phyloP scores from a whole-genome alignment of 2,888 invertebrate genomes.

The Hirtodrosophila trivittata region DNA sequence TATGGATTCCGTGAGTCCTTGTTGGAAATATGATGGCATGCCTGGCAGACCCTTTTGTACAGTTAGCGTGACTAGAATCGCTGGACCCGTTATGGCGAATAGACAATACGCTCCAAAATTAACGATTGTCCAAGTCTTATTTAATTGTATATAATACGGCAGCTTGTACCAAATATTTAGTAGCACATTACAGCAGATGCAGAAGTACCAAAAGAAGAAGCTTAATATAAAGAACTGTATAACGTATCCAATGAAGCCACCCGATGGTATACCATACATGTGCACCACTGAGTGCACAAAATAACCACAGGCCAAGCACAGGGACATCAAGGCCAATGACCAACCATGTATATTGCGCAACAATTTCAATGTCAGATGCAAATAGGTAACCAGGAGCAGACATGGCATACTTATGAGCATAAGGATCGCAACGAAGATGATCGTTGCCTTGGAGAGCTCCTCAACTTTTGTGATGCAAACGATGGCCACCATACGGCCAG shows the following conservation, averaged over 20 bases:
- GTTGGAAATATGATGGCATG: slow-evolving; percentile 83
- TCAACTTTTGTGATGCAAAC: slow-evolving; percentile 81
- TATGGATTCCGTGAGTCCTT: slow-evolving; percentile 82
- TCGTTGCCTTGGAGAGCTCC: slow-evolving; percentile 54
- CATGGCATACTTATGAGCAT: slow-evolving; percentile 83
- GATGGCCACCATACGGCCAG: slow-evolving; percentile 80
- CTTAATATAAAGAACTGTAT: slow-evolving; percentile 83
- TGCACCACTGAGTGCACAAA: slow-evolving; percentile 81
- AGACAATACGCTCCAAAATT: slow-evolving; percentile 74
- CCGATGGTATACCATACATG: slow-evolving; percentile 73
- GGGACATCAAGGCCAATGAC: slow-evolving; percentile 81
- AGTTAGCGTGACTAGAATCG: slow-evolving; percentile 79
- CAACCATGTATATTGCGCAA: slow-evolving; percentile 82
- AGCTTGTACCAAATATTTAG: slow-evolving; percentile 82
- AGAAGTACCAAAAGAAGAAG: slow-evolving; percentile 82
- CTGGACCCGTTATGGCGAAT: slow-evolving; percentile 74
- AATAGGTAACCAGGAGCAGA: slow-evolving; percentile 74
- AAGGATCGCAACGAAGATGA: slow-evolving; percentile 68
- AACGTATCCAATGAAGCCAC: slow-evolving; percentile 76
- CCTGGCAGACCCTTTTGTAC: slow-evolving; percentile 81
- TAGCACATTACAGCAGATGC: slow-evolving; percentile 81
- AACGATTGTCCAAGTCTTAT: slow-evolving; percentile 51
- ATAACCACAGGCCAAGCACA: slow-evolving; percentile 81
- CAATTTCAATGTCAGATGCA: slow-evolving; percentile 76
- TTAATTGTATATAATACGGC: slow-evolving; percentile 69